Percentiles rank a stretch among this genome's conserved stretches.
Conservation (phyloP, 2,797 vertebrate species). For the Aeoliscus strigatus region DNA sequence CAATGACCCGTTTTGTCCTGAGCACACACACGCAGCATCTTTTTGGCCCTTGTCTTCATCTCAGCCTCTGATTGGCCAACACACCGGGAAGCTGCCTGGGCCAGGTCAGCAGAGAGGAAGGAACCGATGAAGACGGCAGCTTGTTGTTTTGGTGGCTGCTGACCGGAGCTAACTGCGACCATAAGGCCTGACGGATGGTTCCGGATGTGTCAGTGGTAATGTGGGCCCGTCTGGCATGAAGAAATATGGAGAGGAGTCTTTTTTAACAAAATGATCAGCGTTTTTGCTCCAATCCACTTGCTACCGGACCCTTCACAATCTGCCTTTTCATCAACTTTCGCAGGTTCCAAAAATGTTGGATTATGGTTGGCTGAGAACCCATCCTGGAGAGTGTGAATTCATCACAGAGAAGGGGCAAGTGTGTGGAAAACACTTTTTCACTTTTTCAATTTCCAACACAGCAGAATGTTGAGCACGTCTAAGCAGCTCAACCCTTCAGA, state of each 20-base stretch:
- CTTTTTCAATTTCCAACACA: too few species aligned
- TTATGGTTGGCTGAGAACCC: slow-evolving; percentile 32
- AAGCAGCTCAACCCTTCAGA: too few species aligned
- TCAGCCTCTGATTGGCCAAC: slow-evolving; percentile 43
- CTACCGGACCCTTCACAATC: slow-evolving; percentile 33
- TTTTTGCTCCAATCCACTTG: slow-evolving; percentile 31
- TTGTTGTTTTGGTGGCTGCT: slow-evolving; percentile 62
- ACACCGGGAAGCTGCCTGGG: slow-evolving; percentile 34
- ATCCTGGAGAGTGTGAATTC: slow-evolving; percentile 34
- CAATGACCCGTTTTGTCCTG: slow-evolving; percentile 26
- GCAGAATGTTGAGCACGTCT: too few species aligned
- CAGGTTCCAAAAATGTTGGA: slow-evolving; percentile 41
- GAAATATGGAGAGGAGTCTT: slow-evolving; percentile 24
- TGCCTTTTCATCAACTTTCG: slow-evolving; percentile 42
- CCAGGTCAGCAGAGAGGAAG: slow-evolving; percentile 37
- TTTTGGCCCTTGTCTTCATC: slow-evolving; percentile 35
- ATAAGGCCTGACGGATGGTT: slow-evolving; percentile 57
- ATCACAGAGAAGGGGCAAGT: slow-evolving; percentile 8
- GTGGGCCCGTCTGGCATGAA: slow-evolving; percentile 45
- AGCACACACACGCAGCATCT: slow-evolving; percentile 39
- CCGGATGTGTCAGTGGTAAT: slow-evolving; percentile 46
- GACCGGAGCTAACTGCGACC: slow-evolving; percentile 54
- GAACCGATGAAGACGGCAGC: slow-evolving; percentile 40
- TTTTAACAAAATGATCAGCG: slow-evolving; percentile 34
- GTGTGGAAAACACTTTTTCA: slow-evolving; percentile 17